Percentiles rank a stretch among this genome's conserved stretches.
Evolutionary conservation across 2,797 vertebrate genomes (phyloP).

Genomic region (Diplodus puntazzo): DNA sequence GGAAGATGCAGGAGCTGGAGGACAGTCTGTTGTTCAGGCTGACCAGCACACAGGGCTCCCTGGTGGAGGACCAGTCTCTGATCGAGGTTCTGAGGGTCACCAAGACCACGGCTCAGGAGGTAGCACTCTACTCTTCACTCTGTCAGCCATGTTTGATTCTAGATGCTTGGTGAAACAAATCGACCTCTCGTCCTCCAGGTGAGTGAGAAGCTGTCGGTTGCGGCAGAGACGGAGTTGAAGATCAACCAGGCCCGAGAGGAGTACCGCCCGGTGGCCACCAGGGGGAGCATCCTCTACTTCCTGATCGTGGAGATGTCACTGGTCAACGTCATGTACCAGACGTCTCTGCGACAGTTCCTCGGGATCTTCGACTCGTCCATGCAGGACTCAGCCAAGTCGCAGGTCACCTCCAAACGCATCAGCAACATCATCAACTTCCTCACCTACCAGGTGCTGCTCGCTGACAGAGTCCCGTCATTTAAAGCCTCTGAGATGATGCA

Average conservation of each 20-base stretch:
- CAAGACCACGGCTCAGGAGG: constrained; percentile 89
- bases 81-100: constrained; percentile 88
- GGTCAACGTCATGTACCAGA: constrained; percentile 92
- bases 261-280: constrained; percentile 88
- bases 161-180: background rate
- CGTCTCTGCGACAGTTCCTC: constrained; percentile 89
- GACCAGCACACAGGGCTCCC: constrained; percentile 88
- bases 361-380: constrained; percentile 88
- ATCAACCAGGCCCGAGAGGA: constrained; percentile 90
- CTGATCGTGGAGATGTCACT: constrained; percentile 92
- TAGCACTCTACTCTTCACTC: constrained; percentile 30
- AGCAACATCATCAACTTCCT: constrained; percentile 85
- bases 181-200: constrained; percentile 44
- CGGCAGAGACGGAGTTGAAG: constrained; percentile 78
- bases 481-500: background rate
- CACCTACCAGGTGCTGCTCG: constrained; percentile 81
- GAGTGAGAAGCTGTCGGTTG: constrained; percentile 83
- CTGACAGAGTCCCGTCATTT: background rate
- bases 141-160: background rate
- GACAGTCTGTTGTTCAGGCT: constrained; percentile 88
- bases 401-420: constrained; percentile 87
- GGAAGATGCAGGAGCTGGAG: constrained; percentile 91
- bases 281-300: constrained; percentile 92
- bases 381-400: constrained; percentile 84
- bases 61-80: constrained; percentile 90